phyloP scores from a whole-genome alignment of 2,113 vertebrate genomes.

The Pedionomus torquatus region DNA sequence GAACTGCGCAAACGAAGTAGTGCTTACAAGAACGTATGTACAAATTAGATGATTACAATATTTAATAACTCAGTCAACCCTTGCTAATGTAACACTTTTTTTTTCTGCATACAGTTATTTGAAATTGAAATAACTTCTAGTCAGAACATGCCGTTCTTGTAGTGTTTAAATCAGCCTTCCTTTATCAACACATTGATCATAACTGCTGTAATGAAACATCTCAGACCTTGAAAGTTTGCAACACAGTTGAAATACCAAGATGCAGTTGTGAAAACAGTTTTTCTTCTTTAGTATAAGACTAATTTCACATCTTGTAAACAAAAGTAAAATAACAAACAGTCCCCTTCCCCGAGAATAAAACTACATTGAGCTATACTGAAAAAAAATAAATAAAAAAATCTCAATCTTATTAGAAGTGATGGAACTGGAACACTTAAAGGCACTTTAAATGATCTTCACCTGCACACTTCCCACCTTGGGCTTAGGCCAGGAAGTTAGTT shows the following conservation, averaged over 20 bases:
- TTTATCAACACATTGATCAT: neutral
- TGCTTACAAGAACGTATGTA: neutral
- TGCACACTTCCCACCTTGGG: slow-evolving; percentile 2
- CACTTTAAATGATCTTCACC: slow-evolving; percentile 54
- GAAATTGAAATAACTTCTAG: neutral
- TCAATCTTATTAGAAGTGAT: slow-evolving; percentile 39
- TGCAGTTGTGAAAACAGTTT: neutral
- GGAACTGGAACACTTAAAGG: slow-evolving; percentile 39
- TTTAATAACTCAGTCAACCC: slow-evolving; percentile 18
- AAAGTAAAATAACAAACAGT: neutral
- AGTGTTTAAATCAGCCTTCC: neutral
- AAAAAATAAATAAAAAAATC: neutral
- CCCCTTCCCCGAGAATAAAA: neutral
- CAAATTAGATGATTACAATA: slow-evolving; percentile 24
- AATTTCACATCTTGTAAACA: slow-evolving; percentile 26
- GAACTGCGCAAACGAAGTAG: neutral
- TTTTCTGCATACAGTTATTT: neutral
- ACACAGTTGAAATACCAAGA: neutral
- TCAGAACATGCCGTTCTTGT: neutral
- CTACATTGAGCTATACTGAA: neutral
- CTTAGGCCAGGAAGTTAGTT: slow-evolving; percentile 71
- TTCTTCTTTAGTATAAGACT: slow-evolving; percentile 6
- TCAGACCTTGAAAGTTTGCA: neutral
- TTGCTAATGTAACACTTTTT: neutral
- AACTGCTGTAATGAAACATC: neutral